phyloP scores from a whole-genome alignment of 2,797 vertebrate genomes.

The Calcarius lapponicus region DNA sequence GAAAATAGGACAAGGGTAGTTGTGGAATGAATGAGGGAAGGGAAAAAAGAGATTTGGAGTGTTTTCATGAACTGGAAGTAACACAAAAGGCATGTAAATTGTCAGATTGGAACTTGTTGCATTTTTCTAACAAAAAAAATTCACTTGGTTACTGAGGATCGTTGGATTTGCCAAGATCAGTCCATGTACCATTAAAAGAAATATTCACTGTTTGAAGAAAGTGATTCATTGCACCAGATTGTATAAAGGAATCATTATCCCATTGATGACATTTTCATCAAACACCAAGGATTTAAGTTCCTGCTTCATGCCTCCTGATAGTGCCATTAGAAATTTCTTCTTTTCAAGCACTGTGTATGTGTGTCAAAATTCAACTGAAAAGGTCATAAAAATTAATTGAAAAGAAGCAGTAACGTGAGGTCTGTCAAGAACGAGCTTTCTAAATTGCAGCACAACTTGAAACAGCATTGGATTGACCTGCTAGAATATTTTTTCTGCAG shows the following conservation, averaged over 20 bases:
- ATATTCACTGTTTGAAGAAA: background rate
- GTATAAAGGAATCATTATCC: background rate
- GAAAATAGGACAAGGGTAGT: background rate
- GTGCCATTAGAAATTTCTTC: background rate
- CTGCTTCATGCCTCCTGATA: background rate
- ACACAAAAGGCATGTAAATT: background rate
- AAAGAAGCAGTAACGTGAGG: background rate
- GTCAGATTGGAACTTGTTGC: background rate
- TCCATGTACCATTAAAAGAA: background rate
- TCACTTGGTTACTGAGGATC: background rate
- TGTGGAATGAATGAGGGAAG: background rate
- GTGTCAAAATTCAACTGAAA: background rate
- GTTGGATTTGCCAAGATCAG: background rate
- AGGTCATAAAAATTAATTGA: background rate
- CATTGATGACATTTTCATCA: background rate
- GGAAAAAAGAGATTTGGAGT: background rate
- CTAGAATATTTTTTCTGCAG: background rate
- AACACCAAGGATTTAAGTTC: background rate
- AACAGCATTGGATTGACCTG: background rate
- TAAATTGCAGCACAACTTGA: background rate
- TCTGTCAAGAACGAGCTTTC: background rate
- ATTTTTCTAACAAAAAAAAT: background rate
- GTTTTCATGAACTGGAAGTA: background rate
- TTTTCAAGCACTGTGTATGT: background rate
- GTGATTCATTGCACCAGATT: background rate